These are phyloP conservation scores for Drosophila setosimentum DNA, from an alignment of 2,888 invertebrate genomes.

Conservation along the genomic window DNA sequence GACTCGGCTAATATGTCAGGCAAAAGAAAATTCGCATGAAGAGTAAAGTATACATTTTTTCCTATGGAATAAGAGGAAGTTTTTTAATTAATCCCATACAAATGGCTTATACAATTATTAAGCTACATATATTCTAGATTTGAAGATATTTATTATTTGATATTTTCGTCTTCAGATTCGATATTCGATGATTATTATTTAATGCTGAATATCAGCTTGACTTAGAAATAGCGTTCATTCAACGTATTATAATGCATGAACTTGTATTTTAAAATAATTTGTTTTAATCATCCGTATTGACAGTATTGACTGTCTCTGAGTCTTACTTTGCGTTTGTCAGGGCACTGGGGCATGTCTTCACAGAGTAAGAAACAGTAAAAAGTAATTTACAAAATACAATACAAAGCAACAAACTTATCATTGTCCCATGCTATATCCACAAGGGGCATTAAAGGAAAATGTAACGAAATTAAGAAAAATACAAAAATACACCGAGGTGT, in stretches of 20 bases:
- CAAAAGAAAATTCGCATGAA: neutral
- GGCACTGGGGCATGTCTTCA: conserved; percentile 49
- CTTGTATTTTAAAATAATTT: conserved; percentile 1
- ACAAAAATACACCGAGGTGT: conserved; percentile 48
- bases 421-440: conserved; percentile 36
- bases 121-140: neutral
- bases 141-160: neutral
- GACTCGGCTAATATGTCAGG: neutral
- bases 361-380: conserved; percentile 42
- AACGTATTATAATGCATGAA: neutral
- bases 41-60: too few relatives aligned
- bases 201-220: neutral
- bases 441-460: conserved; percentile 53
- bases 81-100: neutral
- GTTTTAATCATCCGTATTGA: conserved; percentile 29
- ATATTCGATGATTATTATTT: neutral
- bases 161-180: neutral
- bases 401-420: conserved; percentile 50
- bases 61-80: neutral
- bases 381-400: conserved; percentile 60
- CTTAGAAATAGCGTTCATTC: neutral
- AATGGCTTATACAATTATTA: neutral
- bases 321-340: conserved; percentile 16
- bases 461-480: conserved; percentile 52
- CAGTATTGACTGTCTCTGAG: conserved; percentile 7